Conservation (phyloP, 2,888 invertebrate species). For the Cryptus viduatorius region DNA sequence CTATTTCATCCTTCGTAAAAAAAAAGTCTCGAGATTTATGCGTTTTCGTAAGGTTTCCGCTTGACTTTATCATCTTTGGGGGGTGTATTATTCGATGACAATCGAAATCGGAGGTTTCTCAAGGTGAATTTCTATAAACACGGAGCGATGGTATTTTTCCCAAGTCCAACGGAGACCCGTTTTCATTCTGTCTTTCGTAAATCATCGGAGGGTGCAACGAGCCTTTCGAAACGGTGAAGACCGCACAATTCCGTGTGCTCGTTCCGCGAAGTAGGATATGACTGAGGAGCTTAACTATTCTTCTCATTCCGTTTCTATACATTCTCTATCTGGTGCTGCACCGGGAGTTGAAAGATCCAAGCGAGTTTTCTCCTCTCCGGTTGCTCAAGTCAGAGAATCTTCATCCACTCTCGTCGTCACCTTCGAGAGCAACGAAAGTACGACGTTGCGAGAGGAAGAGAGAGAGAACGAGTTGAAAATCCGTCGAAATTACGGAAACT, state of each 20-base stretch:
- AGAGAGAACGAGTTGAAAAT: constrained; percentile 65
- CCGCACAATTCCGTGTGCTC: constrained; percentile 16
- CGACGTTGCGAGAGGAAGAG: constrained; percentile 36
- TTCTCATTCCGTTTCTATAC: constrained; percentile 33
- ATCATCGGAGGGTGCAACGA: constrained; percentile 5
- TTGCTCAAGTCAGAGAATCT: constrained; percentile 42
- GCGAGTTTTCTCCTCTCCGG: constrained; percentile 45
- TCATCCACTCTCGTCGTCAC: constrained; percentile 21
- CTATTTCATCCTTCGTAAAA: no score
- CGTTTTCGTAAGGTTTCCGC: no score
- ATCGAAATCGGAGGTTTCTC: background rate
- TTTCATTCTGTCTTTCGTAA: constrained; percentile 11
- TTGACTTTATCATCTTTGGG: no score
- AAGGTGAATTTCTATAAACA: background rate
- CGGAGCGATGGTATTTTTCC: background rate
- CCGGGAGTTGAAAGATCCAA: constrained; percentile 57
- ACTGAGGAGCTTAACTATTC: constrained; percentile 11
- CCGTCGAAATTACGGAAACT: constrained; percentile 71
- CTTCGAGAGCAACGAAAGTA: constrained; percentile 19
- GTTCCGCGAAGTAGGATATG: constrained; percentile 24
- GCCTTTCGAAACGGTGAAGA: constrained; percentile 13
- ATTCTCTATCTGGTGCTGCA: constrained; percentile 64
- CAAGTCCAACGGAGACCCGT: background rate
- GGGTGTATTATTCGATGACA: background rate
- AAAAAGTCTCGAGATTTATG: no score